Conservation (phyloP, 1,140 invertebrate species). For the Lepidurus packardi region DNA sequence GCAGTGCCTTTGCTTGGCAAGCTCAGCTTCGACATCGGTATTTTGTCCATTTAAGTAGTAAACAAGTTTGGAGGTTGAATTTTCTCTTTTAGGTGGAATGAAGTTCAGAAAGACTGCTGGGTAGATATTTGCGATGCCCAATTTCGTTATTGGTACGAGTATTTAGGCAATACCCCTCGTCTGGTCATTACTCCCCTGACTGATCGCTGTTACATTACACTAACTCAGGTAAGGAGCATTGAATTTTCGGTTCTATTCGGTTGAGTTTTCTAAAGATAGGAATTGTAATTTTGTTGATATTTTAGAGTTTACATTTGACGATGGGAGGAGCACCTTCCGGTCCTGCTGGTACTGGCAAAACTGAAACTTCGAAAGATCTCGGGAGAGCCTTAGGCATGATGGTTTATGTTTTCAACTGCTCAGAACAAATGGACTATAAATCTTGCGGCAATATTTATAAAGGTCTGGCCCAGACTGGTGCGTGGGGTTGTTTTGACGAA, state of each 20-base stretch:
- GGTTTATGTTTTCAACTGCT: constrained; percentile 98
- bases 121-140: constrained; percentile 97
- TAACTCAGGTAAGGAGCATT: constrained; percentile 65
- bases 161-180: constrained; percentile 88
- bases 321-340: constrained; percentile 95
- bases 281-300: constrained; percentile 36
- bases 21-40: constrained; percentile 83
- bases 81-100: constrained; percentile 68
- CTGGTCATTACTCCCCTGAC: constrained; percentile 93
- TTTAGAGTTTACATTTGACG: constrained; percentile 80
- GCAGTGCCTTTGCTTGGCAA: constrained; percentile 91
- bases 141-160: constrained; percentile 89
- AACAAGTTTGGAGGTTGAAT: background rate
- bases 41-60: constrained; percentile 27
- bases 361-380: constrained; percentile 94
- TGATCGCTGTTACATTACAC: constrained; percentile 92
- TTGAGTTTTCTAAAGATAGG: background rate
- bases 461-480: constrained; percentile 90
- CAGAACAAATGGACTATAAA: constrained; percentile 97
- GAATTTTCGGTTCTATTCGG: constrained; percentile 11
- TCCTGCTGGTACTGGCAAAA: constrained; percentile 93
- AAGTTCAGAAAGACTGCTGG: constrained; percentile 82
- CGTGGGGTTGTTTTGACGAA: constrained; percentile 97
- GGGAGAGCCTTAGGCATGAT: constrained; percentile 90
- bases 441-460: constrained; percentile 96